Conservation (phyloP, 1,140 invertebrate species). For the Pteromalus puparum region DNA sequence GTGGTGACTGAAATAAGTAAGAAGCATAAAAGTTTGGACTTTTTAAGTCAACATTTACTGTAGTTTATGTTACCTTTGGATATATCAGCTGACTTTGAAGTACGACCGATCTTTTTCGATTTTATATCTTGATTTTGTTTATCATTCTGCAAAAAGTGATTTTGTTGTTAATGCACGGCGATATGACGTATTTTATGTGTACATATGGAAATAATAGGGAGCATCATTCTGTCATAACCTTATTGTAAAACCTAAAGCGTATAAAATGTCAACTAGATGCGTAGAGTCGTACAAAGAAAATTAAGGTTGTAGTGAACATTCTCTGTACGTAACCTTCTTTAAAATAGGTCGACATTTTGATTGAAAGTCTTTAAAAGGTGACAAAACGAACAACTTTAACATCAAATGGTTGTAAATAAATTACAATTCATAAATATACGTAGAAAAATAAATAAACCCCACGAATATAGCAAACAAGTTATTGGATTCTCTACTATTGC, state of each 20-base stretch:
- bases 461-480: not conserved
- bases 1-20: not conserved
- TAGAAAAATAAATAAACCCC: not conserved
- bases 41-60: not conserved
- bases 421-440: not conserved
- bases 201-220: not conserved
- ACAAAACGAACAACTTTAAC: slow-evolving; percentile 3
- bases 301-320: not conserved
- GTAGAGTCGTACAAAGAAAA: slow-evolving; percentile 2
- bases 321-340: not conserved
- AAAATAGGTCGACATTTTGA: not conserved
- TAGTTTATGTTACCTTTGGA: slow-evolving; percentile 44
- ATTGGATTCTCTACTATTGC: not conserved
- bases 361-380: slow-evolving; percentile 1
- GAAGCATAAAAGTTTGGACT: not conserved
- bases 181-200: not conserved
- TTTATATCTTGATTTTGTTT: slow-evolving; percentile 33
- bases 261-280: slow-evolving; percentile 14
- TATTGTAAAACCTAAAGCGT: not conserved
- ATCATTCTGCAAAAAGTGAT: slow-evolving; percentile 29
- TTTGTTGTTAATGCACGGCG: not conserved
- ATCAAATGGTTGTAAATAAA: not conserved
- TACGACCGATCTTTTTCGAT: slow-evolving; percentile 10
- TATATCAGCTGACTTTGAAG: slow-evolving; percentile 45
- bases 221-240: slow-evolving; percentile 36